These are phyloP conservation scores for Elachura formosa DNA, from an alignment of 2,113 vertebrate species.

Conservation along the genomic window DNA sequence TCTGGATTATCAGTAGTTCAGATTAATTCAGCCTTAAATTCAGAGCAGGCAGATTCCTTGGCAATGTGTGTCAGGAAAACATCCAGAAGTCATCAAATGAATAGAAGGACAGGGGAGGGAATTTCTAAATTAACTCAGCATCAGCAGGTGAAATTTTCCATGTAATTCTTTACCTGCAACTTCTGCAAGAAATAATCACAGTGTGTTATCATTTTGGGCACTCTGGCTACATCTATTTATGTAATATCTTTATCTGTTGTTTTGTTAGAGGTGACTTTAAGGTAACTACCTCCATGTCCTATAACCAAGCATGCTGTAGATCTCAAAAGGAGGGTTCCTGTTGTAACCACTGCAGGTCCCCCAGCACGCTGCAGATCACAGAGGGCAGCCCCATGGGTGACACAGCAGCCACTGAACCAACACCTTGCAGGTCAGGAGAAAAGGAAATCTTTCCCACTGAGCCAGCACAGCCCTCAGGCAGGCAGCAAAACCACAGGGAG, in stretches of 20 bases:
- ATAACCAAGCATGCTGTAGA: not conserved
- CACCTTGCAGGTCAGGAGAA: not conserved
- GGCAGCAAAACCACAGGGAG: not conserved
- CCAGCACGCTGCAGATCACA: not conserved
- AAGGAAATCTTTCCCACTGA: not conserved
- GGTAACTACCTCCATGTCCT: not conserved
- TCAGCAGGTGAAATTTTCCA: not conserved
- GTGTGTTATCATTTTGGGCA: not conserved
- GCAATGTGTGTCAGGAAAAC: slow-evolving; percentile 33
- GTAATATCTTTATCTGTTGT: not conserved
- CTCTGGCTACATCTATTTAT: not conserved
- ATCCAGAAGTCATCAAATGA: not conserved
- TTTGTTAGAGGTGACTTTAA: not conserved
- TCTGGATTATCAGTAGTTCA: not conserved
- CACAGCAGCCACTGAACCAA: not conserved
- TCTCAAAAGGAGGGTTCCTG: not conserved
- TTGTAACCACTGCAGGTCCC: not conserved
- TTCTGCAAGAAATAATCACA: not conserved
- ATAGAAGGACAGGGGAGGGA: not conserved
- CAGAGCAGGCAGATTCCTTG: slow-evolving; percentile 23
- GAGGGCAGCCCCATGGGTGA: not conserved
- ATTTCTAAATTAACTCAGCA: not conserved
- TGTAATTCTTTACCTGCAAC: not conserved
- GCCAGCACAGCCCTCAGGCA: not conserved
- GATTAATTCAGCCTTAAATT: not conserved